A percentile compares a stretch with the other conserved stretches of the same genome.
Evolutionary conservation across 1,140 invertebrate species (phyloP).

Genomic region (Drosophila ohnishii): DNA sequence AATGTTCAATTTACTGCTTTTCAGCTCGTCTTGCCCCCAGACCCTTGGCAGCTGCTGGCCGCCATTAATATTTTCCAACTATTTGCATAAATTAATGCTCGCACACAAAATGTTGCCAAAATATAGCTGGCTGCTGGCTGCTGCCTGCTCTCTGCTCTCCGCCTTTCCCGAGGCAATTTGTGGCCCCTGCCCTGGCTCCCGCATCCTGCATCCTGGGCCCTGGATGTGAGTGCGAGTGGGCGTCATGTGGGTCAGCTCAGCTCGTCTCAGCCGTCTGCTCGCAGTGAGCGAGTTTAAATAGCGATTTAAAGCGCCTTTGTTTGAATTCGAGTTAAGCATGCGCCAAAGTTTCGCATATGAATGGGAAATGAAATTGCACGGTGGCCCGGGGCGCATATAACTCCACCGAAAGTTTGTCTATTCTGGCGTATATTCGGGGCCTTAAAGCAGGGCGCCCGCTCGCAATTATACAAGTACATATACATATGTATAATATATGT

Average conservation of each 20-base stretch:
- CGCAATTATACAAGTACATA: constrained; percentile 15
- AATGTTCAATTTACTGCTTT: constrained; percentile 61
- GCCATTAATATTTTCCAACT: constrained; percentile 81
- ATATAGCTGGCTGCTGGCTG: constrained; percentile 39
- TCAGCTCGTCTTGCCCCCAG: constrained; percentile 16
- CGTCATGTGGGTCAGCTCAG: constrained; percentile 45
- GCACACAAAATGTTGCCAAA: constrained; percentile 77
- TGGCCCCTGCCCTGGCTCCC: background rate
- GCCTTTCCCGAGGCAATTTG: constrained; percentile 24
- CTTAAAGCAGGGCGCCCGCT: constrained; percentile 10
- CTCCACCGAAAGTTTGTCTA: constrained; percentile 52
- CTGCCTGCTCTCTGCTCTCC: constrained; percentile 16
- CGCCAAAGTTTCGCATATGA: constrained; percentile 63
- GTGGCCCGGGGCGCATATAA: constrained; percentile 46
- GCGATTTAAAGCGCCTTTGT: constrained; percentile 70
- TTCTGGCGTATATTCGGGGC: constrained; percentile 19
- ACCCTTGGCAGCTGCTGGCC: constrained; percentile 53
- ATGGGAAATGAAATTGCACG: constrained; percentile 67
- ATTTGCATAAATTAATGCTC: constrained; percentile 80
- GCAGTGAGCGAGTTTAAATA: constrained; percentile 64
- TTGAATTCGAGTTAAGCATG: constrained; percentile 60
- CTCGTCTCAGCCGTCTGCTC: constrained; percentile 16
- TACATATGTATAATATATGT: constrained; percentile 1
- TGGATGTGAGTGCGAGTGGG: constrained; percentile 16
- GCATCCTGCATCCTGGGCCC: background rate